Percentiles rank a stretch among this genome's conserved stretches.
These are phyloP conservation scores for Sturmia bella DNA, from an alignment of 2,888 invertebrate genomes.

Conservation along the genomic window DNA sequence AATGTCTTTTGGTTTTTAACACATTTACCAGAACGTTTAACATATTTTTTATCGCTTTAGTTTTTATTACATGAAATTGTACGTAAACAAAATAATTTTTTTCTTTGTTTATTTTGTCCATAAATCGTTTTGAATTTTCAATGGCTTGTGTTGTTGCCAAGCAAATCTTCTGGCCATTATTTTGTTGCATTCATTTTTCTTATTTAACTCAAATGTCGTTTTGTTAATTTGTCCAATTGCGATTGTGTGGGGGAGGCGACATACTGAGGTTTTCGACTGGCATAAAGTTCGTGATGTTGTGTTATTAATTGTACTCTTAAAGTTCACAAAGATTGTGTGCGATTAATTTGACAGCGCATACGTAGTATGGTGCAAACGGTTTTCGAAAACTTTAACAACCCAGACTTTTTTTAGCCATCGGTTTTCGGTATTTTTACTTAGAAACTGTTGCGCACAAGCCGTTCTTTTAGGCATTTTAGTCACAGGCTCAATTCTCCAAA, in stretches of 20 bases:
- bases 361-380: no score
- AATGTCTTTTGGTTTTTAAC: no score
- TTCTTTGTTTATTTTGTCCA: neutral
- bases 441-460: no score
- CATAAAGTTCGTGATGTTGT: constrained; percentile 49
- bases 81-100: neutral
- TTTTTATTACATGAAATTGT: no score
- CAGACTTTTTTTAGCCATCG: no score
- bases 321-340: neutral
- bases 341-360: no score
- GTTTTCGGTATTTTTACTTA: no score
- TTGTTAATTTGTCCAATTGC: constrained; percentile 15
- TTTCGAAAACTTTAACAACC: no score
- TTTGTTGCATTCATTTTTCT: constrained; percentile 9
- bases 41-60: no score
- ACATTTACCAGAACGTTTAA: no score
- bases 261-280: constrained; percentile 36
- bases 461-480: no score
- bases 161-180: constrained; percentile 30
- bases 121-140: constrained; percentile 25
- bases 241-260: constrained; percentile 15
- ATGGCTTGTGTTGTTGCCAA: constrained; percentile 41
- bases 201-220: constrained; percentile 8
- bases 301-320: constrained; percentile 25
- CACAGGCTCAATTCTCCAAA: no score